Conservation (phyloP, 2,888 invertebrate genomes). For the Dolomedes plantarius region DNA sequence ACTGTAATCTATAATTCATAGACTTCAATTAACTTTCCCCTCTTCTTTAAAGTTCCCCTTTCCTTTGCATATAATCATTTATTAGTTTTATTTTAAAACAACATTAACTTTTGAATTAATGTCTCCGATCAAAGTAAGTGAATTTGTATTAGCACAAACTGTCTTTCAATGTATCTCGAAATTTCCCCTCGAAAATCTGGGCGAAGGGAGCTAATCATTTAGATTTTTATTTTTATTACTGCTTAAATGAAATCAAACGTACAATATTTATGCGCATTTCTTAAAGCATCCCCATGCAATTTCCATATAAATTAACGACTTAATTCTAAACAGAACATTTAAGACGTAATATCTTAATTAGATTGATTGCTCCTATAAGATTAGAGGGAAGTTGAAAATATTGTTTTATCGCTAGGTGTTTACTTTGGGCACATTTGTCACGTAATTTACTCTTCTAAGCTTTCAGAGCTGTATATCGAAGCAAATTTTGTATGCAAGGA, state of each 20-base stretch:
- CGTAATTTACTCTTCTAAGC: not conserved
- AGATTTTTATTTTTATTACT: not conserved
- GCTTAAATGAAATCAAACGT: not conserved
- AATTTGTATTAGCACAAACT: not conserved
- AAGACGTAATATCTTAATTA: conserved; percentile 30
- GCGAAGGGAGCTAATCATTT: not conserved
- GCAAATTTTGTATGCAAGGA: not conserved
- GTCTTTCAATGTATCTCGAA: not conserved
- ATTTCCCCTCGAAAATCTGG: not conserved
- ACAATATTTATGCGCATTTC: not conserved
- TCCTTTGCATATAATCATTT: not conserved
- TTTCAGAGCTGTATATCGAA: not conserved
- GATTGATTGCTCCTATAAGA: conserved; percentile 46
- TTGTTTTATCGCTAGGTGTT: not conserved
- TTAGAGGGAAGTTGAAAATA: conserved; percentile 9
- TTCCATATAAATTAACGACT: not conserved
- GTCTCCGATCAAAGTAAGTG: not conserved
- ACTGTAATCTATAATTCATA: too few relatives aligned
- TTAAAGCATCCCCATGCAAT: not conserved
- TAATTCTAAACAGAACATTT: not conserved
- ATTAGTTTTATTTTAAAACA: not conserved
- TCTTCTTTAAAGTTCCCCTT: too few relatives aligned
- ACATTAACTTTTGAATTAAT: conserved; percentile 5
- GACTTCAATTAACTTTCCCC: too few relatives aligned
- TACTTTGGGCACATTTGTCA: not conserved